Base-by-base conservation (phyloP, 1,140 invertebrate species). In the Helicoverpa armigera region DNA sequence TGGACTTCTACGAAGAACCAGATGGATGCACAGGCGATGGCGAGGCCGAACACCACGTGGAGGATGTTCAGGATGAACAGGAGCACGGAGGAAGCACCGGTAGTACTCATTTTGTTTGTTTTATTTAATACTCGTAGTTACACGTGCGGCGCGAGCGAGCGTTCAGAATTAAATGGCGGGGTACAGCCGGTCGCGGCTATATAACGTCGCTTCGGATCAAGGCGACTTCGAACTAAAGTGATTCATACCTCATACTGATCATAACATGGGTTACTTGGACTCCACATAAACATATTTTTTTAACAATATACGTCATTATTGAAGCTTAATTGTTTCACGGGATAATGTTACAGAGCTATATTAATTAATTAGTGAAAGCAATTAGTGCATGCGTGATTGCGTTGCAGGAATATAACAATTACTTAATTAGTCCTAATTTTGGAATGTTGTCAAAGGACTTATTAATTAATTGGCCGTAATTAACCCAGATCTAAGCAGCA, bases 1-100 rank as follows among this genome's bases (percentile, higher is more conserved):
- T 90, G 82, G 7, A 94, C 89, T 86, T 94, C 88, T 0, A 90
- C 88, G 85, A 92, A 94, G 87, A 92, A 92, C 90, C 91, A 94
- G 69, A 94, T 90, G 0, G 91, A 87, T 0, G 88, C 86, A 2
- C 87, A 84, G 1, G 89, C 86, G 51, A 93, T 81, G 0, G 85
- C 90, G 14, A 94, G 75, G 1, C 89, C 87, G 11, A 94, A 80
- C 11, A 94, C 69, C 16, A 86, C 82, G 80, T 89, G 85, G n/a
- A 94, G 75, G 1, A 87, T 75, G 69, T 92, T 94, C n/a, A 93
- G 79, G 76, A 92, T 83, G 87, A 91, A 86, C 9, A 91, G 73
- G 23, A 84, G 67, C 29, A 83, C 79, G 81, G 85, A 85, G 7
- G 85, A 86, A 1, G 82, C 81, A 43, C 80, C 63, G n/a, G 78